These are phyloP conservation scores for Muscina levida DNA, from an alignment of 2,888 invertebrate species.

Conservation along the genomic window DNA sequence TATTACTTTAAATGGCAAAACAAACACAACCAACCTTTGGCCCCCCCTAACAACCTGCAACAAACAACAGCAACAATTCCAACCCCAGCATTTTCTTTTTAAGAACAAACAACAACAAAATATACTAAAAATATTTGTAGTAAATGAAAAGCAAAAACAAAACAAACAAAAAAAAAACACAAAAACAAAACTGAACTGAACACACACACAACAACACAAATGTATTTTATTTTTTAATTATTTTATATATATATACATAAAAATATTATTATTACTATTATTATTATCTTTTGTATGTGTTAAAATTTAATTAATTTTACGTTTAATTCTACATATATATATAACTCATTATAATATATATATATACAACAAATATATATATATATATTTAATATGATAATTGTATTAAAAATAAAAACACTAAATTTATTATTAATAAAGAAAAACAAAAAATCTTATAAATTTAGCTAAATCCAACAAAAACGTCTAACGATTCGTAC, in stretches of 20 bases:
- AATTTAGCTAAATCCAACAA: conserved; percentile 54
- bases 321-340: conserved; percentile 34
- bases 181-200: conserved; percentile 35
- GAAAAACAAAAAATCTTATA: conserved; percentile 36
- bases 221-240: conserved; percentile 37
- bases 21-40: conserved; percentile 62
- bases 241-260: conserved; percentile 20
- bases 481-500: conserved; percentile 38
- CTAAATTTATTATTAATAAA: conserved; percentile 36
- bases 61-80: conserved; percentile 25
- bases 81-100: conserved; percentile 32
- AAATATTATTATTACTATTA: no score
- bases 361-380: no score
- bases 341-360: no score
- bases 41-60: not conserved
- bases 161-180: conserved; percentile 5
- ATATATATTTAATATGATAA: conserved; percentile 32
- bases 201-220: conserved; percentile 38
- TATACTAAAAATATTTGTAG: not conserved
- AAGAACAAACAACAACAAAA: not conserved
- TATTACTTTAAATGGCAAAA: conserved; percentile 51
- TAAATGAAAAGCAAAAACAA: conserved; percentile 27
- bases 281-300: conserved; percentile 32
- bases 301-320: conserved; percentile 26
- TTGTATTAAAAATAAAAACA: conserved; percentile 34